phyloP scores from a whole-genome alignment of 2,797 vertebrate genomes.

The Champsocephalus gunnari region DNA sequence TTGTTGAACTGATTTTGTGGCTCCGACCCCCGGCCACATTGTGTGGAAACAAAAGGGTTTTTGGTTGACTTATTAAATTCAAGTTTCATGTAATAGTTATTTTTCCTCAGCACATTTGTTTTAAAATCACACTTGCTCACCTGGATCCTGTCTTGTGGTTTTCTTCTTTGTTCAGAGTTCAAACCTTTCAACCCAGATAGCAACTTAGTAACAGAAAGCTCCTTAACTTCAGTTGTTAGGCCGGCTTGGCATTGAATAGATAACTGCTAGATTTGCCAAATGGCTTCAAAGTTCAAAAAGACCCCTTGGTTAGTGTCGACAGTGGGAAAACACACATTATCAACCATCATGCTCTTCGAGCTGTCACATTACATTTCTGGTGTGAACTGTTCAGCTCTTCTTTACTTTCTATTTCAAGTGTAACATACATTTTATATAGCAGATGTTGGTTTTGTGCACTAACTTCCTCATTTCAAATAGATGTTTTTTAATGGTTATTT shows the following conservation, averaged over 20 bases:
- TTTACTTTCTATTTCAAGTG: neutral
- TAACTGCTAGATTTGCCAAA: slow-evolving; percentile 26
- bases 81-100: neutral
- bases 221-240: neutral
- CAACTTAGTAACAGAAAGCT: slow-evolving; percentile 2
- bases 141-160: neutral
- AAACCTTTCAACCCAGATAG: neutral
- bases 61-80: neutral
- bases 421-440: neutral
- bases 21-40: slow-evolving; percentile 26
- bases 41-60: too few relatives aligned
- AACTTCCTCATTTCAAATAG: neutral
- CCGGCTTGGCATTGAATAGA: slow-evolving; percentile 27
- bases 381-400: neutral
- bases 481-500: neutral
- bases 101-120: neutral
- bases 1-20: slow-evolving; percentile 5
- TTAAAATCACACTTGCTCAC: slow-evolving; percentile 3
- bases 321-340: slow-evolving; percentile 42
- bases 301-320: slow-evolving; percentile 8
- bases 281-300: slow-evolving; percentile 49
- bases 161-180: slow-evolving; percentile 4
- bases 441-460: neutral
- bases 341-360: slow-evolving; percentile 23
- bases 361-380: neutral